Percentiles rank a stretch among this genome's conserved stretches.
phyloP scores from a whole-genome alignment of 2,113 vertebrate species.

The Eolophus roseicapilla region DNA sequence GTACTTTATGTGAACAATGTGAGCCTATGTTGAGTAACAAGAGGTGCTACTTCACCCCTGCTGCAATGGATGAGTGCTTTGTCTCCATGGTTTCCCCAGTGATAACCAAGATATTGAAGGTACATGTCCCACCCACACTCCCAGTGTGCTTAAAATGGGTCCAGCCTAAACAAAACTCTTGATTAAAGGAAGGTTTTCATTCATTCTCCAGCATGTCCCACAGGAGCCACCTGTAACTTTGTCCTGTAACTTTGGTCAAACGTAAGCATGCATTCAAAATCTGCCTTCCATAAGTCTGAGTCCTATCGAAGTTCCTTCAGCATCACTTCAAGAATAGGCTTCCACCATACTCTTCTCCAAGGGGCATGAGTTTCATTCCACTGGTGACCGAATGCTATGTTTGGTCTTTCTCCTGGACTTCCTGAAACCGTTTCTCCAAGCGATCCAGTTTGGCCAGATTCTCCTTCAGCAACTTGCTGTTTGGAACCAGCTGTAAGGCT shows the following conservation, averaged over 20 bases:
- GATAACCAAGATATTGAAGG: not conserved
- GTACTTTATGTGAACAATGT: not conserved
- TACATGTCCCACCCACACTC: not conserved
- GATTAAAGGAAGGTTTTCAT: conserved; percentile 17
- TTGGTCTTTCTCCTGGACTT: conserved; percentile 66
- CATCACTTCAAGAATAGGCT: not conserved
- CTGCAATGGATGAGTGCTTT: not conserved
- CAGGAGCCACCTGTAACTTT: not conserved
- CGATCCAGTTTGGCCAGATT: conserved; percentile 94
- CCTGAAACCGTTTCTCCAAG: conserved; percentile 85
- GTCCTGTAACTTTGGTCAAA: not conserved
- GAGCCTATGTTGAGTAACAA: not conserved
- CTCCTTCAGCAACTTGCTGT: conserved; percentile 91
- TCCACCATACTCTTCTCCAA: not conserved
- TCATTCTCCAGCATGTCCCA: not conserved
- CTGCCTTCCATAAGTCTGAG: not conserved
- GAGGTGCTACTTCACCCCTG: not conserved
- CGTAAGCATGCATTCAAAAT: not conserved
- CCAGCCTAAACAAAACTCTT: conserved; percentile 16
- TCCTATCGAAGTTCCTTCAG: not conserved
- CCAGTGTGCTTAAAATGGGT: not conserved
- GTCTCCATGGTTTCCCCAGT: not conserved
- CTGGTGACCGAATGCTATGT: conserved; percentile 7
- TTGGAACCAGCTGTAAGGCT: conserved; percentile 87
- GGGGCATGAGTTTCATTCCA: not conserved